Evolutionary conservation across 92 coral and sea anemone genomes (phyloP).

Genomic region (Palythoa heliodiscus): DNA sequence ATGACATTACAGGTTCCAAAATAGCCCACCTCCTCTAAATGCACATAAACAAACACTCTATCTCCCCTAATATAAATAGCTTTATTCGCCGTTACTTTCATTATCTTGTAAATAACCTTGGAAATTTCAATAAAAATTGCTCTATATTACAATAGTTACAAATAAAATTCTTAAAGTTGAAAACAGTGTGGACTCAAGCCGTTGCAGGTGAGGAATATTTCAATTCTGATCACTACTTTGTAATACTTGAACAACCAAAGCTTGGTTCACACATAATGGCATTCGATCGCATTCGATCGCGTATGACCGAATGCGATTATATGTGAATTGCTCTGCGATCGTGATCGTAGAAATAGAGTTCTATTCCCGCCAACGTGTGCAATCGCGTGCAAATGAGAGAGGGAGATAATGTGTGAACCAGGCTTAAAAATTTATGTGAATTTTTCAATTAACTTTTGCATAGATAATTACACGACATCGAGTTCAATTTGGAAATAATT

Average conservation of each 20-base stretch:
- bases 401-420: no score
- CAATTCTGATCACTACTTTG: neutral
- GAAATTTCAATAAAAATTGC: neutral
- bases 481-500: no score
- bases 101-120: conserved; percentile 10
- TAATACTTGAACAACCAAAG: neutral
- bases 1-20: no score
- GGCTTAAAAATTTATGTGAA: no score
- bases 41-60: neutral
- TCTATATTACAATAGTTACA: conserved; percentile 7
- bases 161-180: neutral
- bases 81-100: neutral
- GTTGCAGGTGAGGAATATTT: neutral
- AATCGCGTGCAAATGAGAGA: no score
- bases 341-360: no score
- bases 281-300: no score
- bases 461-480: no score
- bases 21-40: no score
- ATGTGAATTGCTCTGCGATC: no score
- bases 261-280: neutral
- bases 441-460: no score
- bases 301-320: no score
- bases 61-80: neutral
- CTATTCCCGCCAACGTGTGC: neutral
- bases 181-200: neutral